Evolutionary conservation across 2,797 vertebrate species (phyloP).

Genomic region (Borostomias antarcticus): DNA sequence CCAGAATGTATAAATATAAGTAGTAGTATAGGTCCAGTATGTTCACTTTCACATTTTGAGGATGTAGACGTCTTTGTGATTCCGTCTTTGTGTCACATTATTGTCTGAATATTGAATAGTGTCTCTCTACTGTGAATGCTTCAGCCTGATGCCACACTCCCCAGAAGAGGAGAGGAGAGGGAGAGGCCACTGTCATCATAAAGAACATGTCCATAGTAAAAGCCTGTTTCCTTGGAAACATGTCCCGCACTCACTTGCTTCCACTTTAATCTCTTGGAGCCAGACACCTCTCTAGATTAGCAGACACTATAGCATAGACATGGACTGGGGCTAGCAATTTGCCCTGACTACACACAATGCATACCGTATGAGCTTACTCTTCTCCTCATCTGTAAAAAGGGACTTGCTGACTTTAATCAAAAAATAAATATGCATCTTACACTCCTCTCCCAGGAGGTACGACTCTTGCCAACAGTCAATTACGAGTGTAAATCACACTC

Average conservation of each 20-base stretch:
- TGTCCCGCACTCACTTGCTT: constrained; percentile 33
- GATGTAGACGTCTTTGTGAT: constrained; percentile 2
- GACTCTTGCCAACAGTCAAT: constrained; percentile 43
- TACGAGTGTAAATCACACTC: constrained; percentile 47
- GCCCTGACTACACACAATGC: constrained; percentile 17
- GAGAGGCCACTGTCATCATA: constrained; percentile 36
- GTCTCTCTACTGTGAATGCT: constrained; percentile 14
- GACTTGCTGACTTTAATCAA: constrained; percentile 23
- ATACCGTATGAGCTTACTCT: constrained; percentile 32
- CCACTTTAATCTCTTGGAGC: constrained; percentile 51
- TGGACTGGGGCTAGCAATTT: constrained; percentile 20
- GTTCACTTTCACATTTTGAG: not conserved
- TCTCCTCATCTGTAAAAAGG: constrained; percentile 23
- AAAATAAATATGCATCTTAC: constrained; percentile 41
- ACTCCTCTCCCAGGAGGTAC: constrained; percentile 39
- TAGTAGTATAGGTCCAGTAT: not conserved
- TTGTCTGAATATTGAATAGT: no score
- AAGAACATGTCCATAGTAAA: constrained; percentile 36
- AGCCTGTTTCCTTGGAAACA: constrained; percentile 67
- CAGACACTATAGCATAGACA: constrained; percentile 23
- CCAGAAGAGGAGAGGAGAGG: constrained; percentile 23
- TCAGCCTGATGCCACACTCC: constrained; percentile 26
- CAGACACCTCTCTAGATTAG: constrained; percentile 26
- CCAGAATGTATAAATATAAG: not conserved
- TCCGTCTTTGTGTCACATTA: constrained; percentile 20